These are phyloP conservation scores for Lycaena phlaeas DNA, from an alignment of 2,888 invertebrate genomes.

Conservation along the genomic window DNA sequence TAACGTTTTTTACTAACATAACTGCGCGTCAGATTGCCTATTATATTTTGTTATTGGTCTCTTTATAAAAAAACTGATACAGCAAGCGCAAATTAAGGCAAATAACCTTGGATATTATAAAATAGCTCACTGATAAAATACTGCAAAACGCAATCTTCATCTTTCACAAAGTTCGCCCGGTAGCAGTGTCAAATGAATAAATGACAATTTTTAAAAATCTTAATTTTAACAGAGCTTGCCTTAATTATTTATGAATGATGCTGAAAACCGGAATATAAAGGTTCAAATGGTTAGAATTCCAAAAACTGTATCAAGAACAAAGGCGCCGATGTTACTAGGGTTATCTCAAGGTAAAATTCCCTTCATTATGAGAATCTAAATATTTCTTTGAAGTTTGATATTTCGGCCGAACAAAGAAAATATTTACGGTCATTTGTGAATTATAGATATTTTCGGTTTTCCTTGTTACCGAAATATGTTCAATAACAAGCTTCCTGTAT, in stretches of 20 bases:
- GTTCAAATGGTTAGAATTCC: constrained; percentile 26
- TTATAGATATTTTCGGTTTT: not conserved
- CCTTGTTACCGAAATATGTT: no score
- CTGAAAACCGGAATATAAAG: not conserved
- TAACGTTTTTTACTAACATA: constrained; percentile 44
- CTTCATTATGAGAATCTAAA: constrained; percentile 24
- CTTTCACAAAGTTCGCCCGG: no score
- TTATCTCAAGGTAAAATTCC: constrained; percentile 24
- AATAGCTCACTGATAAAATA: no score
- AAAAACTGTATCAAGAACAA: constrained; percentile 25
- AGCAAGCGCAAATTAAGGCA: no score
- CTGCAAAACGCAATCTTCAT: no score
- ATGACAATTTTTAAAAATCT: no score
- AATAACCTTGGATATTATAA: no score
- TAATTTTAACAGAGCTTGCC: not conserved
- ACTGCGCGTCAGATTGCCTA: constrained; percentile 13
- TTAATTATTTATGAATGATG: constrained; percentile 1
- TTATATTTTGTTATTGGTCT: constrained; percentile 12
- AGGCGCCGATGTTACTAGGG: constrained; percentile 24
- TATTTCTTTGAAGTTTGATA: constrained; percentile 27
- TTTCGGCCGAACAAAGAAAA: constrained; percentile 12
- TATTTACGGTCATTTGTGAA: not conserved
- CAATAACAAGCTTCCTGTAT: no score
- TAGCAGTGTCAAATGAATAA: no score
- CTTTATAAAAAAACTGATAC: no score